A percentile compares a stretch with the other conserved stretches of the same genome.
These are phyloP conservation scores for Pandion haliaetus DNA, from an alignment of 2,113 vertebrate species.

Conservation along the genomic window DNA sequence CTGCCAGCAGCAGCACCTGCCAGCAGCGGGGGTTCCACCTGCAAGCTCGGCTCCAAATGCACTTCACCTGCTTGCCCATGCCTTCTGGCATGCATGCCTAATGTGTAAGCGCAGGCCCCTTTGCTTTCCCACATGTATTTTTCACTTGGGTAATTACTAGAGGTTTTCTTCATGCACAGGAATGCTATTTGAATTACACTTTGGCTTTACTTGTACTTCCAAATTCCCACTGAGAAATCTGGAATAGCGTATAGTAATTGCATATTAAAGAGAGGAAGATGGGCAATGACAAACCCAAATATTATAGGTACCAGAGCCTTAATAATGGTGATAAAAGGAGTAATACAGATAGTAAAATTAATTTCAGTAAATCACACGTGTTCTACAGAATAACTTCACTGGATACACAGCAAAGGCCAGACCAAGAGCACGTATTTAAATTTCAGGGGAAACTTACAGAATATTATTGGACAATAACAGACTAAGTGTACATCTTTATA, in stretches of 20 bases:
- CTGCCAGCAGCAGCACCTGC: no score
- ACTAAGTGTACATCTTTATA: neutral
- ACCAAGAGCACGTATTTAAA: neutral
- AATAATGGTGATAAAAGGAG: neutral
- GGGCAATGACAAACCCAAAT: neutral
- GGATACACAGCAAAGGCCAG: neutral
- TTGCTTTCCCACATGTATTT: neutral
- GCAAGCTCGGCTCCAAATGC: neutral
- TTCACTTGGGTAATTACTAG: neutral
- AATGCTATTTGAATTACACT: neutral
- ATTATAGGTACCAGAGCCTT: neutral
- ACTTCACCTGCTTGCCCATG: neutral
- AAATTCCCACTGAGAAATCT: neutral
- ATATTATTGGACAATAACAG: neutral
- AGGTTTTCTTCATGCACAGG: neutral
- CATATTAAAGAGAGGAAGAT: neutral
- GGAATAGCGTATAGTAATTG: neutral
- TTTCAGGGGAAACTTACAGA: neutral
- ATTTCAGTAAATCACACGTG: neutral
- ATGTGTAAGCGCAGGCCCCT: rapidly evolving
- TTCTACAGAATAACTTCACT: neutral
- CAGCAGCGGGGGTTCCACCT: neutral
- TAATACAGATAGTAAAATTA: neutral
- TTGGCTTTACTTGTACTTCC: neutral
- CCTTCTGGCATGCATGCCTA: rapidly evolving